A percentile compares a stretch with the other conserved stretches of the same genome.
Conservation (phyloP, 37 sponge, comb jelly and placozoan species). For the Ianthella basta region DNA sequence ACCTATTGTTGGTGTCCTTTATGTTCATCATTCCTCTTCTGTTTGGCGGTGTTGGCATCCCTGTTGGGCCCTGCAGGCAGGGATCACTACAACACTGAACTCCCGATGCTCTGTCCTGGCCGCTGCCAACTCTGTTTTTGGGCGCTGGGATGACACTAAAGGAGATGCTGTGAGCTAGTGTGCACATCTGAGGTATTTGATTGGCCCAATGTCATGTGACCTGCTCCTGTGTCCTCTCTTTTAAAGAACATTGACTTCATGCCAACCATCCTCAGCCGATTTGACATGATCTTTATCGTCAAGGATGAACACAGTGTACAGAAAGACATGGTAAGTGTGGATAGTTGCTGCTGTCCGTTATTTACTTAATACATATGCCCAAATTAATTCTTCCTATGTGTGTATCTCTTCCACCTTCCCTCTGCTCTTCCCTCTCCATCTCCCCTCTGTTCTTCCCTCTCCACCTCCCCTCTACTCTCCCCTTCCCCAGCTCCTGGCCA, state of each 20-base stretch:
- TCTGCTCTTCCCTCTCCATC: too few species aligned
- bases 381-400: not conserved
- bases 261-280: constrained; percentile 98
- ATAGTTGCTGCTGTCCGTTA: not conserved
- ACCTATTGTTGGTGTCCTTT: too few species aligned
- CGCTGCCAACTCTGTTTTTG: constrained; percentile 99
- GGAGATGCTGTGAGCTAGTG: constrained; percentile 82
- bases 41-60: not conserved
- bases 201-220: not conserved
- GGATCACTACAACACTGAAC: constrained; percentile 99
- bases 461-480: too few species aligned
- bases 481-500: constrained; percentile 76
- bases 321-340: constrained; percentile 80
- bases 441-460: too few species aligned
- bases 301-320: constrained; percentile 93
- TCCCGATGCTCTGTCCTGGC: constrained; percentile 98
- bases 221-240: not conserved
- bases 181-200: not conserved
- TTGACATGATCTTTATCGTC: constrained; percentile 99
- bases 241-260: constrained; percentile 97
- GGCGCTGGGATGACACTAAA: constrained; percentile 98
- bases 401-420: not conserved
- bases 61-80: constrained; percentile 72
- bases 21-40: not conserved
- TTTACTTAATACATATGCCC: too few species aligned